Conservation (phyloP, 2,113 vertebrate genomes). For the Pteronura brasiliensis region DNA sequence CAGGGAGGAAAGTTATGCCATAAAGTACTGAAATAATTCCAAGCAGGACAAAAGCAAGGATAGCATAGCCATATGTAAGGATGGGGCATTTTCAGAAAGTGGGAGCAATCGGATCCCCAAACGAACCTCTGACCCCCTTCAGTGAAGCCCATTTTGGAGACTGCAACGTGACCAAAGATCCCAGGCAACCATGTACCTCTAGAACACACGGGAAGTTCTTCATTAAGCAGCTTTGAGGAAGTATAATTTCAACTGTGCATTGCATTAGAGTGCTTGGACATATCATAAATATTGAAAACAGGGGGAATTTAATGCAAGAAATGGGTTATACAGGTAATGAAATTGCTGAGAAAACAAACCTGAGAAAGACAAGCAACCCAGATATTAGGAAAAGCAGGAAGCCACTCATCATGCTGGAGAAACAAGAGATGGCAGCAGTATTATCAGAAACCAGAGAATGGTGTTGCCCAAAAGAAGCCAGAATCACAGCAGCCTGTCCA, state of each 20-base stretch:
- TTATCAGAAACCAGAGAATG: background rate
- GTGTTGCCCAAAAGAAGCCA: background rate
- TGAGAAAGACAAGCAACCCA: background rate
- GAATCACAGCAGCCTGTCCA: too few relatives aligned
- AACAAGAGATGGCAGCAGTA: background rate
- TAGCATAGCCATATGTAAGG: background rate
- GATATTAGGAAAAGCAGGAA: background rate
- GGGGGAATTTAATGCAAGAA: background rate
- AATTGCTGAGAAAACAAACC: background rate
- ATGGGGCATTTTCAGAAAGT: background rate
- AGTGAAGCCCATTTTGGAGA: background rate
- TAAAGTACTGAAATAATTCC: background rate
- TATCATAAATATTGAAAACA: background rate
- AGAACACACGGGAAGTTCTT: background rate
- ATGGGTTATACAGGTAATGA: background rate
- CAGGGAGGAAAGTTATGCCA: background rate
- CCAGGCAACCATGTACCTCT: background rate
- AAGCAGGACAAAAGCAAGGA: background rate
- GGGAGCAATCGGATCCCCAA: background rate
- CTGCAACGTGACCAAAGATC: background rate
- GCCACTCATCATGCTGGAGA: background rate
- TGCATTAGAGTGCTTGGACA: background rate
- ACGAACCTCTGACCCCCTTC: background rate
- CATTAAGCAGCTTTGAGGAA: background rate
- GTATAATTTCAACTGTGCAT: background rate